Evolutionary conservation across 2,797 vertebrate genomes (phyloP).

Genomic region (Urophycis tenuis): DNA sequence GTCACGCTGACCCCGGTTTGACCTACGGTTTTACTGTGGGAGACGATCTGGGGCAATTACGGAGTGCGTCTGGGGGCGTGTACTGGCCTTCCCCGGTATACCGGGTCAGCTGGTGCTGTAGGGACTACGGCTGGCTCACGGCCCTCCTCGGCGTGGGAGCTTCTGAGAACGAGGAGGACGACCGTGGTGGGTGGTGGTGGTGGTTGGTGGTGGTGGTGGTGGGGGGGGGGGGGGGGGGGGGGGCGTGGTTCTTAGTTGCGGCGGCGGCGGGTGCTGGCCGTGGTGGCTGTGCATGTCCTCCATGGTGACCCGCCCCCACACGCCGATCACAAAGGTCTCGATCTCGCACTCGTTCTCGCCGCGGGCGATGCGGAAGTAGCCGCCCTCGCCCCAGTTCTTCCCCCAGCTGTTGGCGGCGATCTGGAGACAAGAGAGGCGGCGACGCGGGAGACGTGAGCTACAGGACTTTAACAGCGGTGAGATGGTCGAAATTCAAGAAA

Average conservation of each 20-base stretch:
- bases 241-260: conserved; percentile 57
- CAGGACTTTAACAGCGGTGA: neutral
- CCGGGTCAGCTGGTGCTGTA: conserved; percentile 17
- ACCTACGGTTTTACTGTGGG: neutral
- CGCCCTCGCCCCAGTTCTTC: conserved; percentile 87
- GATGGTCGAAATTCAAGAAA: neutral
- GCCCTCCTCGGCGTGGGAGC: conserved; percentile 16
- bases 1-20: neutral
- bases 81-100: neutral
- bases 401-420: conserved; percentile 96
- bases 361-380: conserved; percentile 88
- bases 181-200: neutral
- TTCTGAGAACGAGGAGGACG: neutral
- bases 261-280: conserved; percentile 55
- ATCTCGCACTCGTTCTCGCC: conserved; percentile 94
- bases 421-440: conserved; percentile 60
- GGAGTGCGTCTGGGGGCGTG: neutral
- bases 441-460: neutral
- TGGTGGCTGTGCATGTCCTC: conserved; percentile 86
- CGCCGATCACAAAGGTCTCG: conserved; percentile 89
- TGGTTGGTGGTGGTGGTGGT: conserved; percentile 59
- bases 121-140: neutral
- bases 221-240: too few relatives aligned
- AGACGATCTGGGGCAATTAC: neutral
- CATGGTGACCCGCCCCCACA: conserved; percentile 90